A percentile compares a stretch with the other conserved stretches of the same genome.
These are phyloP conservation scores for Hetaerina titia DNA, from an alignment of 2,888 invertebrate species.

Conservation along the genomic window DNA sequence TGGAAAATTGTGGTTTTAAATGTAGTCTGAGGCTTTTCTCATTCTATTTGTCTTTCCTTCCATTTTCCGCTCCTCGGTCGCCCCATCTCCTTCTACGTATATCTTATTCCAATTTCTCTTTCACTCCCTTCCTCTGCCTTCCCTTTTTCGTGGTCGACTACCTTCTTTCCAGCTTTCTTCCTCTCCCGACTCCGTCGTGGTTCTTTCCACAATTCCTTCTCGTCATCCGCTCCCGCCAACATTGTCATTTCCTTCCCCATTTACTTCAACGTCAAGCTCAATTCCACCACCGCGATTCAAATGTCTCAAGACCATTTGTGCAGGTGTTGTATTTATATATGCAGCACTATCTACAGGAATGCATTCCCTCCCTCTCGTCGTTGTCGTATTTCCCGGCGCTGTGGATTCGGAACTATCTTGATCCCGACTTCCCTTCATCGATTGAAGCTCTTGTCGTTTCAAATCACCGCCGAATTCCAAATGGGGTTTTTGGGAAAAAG, in stretches of 20 bases:
- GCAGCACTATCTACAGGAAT: neutral
- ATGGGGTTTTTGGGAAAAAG: neutral
- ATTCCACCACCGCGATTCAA: constrained; percentile 17
- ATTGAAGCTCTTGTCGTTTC: neutral
- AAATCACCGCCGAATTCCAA: neutral
- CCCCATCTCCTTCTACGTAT: neutral
- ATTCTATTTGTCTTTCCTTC: neutral
- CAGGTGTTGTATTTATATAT: neutral
- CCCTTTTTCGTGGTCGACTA: neutral
- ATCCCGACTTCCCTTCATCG: neutral
- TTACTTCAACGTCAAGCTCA: neutral
- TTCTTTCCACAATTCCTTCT: neutral
- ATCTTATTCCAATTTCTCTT: neutral
- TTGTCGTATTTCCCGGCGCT: neutral
- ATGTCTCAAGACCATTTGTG: neutral
- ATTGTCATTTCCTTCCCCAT: neutral
- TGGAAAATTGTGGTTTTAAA: neutral
- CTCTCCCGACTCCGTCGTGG: neutral
- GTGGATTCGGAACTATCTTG: neutral
- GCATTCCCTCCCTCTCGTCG: neutral
- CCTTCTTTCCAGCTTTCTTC: neutral
- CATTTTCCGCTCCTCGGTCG: neutral
- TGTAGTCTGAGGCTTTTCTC: neutral
- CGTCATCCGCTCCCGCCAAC: neutral
- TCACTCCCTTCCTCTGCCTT: neutral